These are phyloP conservation scores for Myotis yumanensis DNA, from an alignment of 2,113 vertebrate genomes.

Conservation along the genomic window DNA sequence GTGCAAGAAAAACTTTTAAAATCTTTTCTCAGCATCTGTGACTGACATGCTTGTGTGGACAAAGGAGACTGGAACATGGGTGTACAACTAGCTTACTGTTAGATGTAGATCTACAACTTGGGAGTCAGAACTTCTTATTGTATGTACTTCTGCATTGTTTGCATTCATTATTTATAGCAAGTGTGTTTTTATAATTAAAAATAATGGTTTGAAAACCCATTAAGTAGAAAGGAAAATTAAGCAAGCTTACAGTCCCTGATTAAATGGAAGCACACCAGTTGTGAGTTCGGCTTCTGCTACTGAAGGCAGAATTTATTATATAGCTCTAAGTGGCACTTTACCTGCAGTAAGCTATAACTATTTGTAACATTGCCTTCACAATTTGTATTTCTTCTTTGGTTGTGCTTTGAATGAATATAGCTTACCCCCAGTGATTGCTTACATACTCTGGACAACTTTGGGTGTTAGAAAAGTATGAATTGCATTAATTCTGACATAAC, in stretches of 20 bases:
- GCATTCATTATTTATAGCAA: not conserved
- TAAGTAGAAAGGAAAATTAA: not conserved
- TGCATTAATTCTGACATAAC: not conserved
- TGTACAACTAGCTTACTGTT: not conserved
- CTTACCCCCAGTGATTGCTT: not conserved
- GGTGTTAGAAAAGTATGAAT: not conserved
- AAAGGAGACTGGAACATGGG: not conserved
- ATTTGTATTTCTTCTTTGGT: not conserved
- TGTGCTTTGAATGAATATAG: not conserved
- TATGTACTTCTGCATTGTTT: not conserved
- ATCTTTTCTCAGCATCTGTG: not conserved
- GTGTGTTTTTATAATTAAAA: not conserved
- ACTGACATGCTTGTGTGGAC: not conserved
- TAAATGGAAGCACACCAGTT: not conserved
- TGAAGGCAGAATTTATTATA: not conserved
- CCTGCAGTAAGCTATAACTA: not conserved
- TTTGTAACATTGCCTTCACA: not conserved
- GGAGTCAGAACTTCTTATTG: not conserved
- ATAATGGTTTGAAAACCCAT: not conserved
- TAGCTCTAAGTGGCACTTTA: not conserved
- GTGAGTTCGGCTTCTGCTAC: not conserved
- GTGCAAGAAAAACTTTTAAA: not conserved
- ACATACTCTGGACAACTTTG: not conserved
- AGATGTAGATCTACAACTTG: not conserved
- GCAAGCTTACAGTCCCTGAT: not conserved